A percentile compares a stretch with the other conserved stretches of the same genome.
Conservation (phyloP, 35 echinoderm and acorn worm species). For the Stichopus chloronotus region DNA sequence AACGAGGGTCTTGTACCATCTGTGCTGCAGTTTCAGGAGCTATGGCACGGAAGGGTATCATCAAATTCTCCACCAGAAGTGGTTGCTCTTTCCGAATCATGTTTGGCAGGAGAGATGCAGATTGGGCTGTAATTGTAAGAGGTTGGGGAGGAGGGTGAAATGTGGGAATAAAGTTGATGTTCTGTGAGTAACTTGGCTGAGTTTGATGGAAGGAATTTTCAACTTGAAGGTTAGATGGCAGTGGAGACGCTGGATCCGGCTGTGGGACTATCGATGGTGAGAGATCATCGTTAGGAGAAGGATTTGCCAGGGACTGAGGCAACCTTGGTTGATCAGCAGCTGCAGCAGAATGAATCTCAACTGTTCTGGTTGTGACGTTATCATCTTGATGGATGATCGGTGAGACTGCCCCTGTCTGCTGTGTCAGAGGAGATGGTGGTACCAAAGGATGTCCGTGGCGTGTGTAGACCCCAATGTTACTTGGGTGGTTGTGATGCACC, state of each 20-base stretch:
- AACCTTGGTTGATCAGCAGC: not conserved
- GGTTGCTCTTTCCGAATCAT: slow-evolving; percentile 54
- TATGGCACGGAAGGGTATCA: slow-evolving; percentile 41
- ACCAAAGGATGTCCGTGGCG: not conserved
- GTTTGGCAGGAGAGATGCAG: slow-evolving; percentile 24
- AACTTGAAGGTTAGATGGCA: slow-evolving; percentile 32
- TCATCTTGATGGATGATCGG: slow-evolving; percentile 31
- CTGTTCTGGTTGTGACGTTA: not conserved
- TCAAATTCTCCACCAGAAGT: slow-evolving; percentile 30
- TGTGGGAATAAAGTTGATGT: slow-evolving; percentile 35
- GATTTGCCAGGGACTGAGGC: not conserved
- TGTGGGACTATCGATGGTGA: slow-evolving; percentile 44
- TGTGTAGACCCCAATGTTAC: not conserved
- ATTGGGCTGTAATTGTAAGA: slow-evolving; percentile 26
- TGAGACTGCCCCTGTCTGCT: slow-evolving; percentile 6
- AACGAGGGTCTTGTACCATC: slow-evolving; percentile 45
- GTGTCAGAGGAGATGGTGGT: not conserved
- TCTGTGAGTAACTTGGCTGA: slow-evolving; percentile 31
- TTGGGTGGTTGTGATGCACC: slow-evolving; percentile 27
- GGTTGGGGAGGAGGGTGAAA: slow-evolving; percentile 47
- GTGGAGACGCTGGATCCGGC: slow-evolving; percentile 17
- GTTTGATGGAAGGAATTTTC: slow-evolving; percentile 23
- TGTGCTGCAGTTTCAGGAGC: slow-evolving; percentile 36
- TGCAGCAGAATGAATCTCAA: not conserved
- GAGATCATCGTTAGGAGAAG: slow-evolving; percentile 4